Evolutionary conservation across 2,113 vertebrate genomes (phyloP).

Genomic region (Takifugu bimaculatus): DNA sequence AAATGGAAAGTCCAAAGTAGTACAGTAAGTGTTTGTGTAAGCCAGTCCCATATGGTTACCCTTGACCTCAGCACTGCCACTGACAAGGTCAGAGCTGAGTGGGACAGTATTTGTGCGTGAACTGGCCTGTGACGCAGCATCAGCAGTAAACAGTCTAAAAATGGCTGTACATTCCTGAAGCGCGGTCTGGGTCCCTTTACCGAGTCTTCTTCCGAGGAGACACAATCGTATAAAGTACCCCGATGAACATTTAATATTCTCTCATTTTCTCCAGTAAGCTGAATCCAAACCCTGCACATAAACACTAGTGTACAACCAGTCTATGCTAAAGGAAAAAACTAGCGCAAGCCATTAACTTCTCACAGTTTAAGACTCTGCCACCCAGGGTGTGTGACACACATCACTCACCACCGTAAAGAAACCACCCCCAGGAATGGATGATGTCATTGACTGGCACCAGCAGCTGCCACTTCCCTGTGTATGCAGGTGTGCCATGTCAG

Average conservation of each 20-base stretch:
- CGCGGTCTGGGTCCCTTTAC: conserved; percentile 4
- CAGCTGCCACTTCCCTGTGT: conserved; percentile 51
- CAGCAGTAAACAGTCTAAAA: conserved; percentile 59
- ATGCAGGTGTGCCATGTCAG: conserved; percentile 22
- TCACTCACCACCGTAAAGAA: conserved; percentile 19
- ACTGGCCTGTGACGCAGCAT: conserved; percentile 49
- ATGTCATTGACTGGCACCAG: conserved; percentile 61
- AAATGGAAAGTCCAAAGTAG: background rate
- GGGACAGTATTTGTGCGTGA: conserved; percentile 33
- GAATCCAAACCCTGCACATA: too few species aligned
- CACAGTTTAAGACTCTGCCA: conserved; percentile 12
- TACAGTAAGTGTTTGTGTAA: conserved; percentile 17
- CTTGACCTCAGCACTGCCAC: conserved; percentile 27
- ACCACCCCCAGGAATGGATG: conserved; percentile 30
- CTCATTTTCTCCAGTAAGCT: too few species aligned
- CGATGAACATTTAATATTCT: background rate
- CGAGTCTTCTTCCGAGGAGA: conserved; percentile 30
- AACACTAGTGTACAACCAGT: too few species aligned
- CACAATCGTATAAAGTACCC: background rate
- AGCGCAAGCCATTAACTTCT: background rate
- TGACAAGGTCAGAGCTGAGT: conserved; percentile 45
- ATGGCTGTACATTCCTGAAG: conserved; percentile 52
- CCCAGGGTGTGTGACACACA: conserved; percentile 30
- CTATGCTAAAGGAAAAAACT: background rate
- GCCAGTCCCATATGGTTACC: conserved; percentile 35